A percentile compares a stretch with the other conserved stretches of the same genome.
phyloP scores from a whole-genome alignment of 2,797 vertebrate genomes.

The Mormyrops boulengeri region DNA sequence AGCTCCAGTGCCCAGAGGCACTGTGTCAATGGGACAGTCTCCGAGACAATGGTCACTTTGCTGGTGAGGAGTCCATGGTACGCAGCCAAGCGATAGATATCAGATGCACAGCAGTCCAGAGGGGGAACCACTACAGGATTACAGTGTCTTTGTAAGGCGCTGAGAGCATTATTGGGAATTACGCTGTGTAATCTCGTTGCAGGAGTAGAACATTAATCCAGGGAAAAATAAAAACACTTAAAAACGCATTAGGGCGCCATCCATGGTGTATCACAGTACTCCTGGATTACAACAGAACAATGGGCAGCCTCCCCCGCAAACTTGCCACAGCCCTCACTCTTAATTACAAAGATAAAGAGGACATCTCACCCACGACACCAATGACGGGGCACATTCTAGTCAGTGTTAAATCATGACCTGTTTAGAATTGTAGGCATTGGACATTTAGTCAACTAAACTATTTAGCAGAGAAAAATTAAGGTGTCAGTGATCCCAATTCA shows the following conservation, averaged over 20 bases:
- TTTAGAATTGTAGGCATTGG: not conserved
- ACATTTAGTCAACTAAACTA: not conserved
- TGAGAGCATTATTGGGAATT: conserved; percentile 16
- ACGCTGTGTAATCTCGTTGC: not conserved
- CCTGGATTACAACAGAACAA: not conserved
- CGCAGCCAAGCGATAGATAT: not conserved
- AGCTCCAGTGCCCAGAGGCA: not conserved
- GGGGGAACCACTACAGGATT: not conserved
- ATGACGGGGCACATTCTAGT: not conserved
- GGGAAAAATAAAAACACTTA: conserved; percentile 5
- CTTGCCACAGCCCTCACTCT: not conserved
- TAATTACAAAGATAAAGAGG: not conserved
- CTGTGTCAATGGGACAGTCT: not conserved
- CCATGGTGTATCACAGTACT: not conserved
- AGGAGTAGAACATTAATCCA: not conserved
- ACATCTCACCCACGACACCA: not conserved
- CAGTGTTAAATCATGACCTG: not conserved
- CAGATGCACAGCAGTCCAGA: not conserved
- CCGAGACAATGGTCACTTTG: not conserved
- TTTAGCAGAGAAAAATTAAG: not conserved
- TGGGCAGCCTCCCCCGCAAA: not conserved
- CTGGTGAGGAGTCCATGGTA: not conserved
- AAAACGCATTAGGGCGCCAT: not conserved
- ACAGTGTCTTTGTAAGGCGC: not conserved
- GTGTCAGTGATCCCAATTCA: not conserved